Evolutionary conservation across 2,113 vertebrate genomes (phyloP).

Genomic region (Tychaedon coryphoeus): DNA sequence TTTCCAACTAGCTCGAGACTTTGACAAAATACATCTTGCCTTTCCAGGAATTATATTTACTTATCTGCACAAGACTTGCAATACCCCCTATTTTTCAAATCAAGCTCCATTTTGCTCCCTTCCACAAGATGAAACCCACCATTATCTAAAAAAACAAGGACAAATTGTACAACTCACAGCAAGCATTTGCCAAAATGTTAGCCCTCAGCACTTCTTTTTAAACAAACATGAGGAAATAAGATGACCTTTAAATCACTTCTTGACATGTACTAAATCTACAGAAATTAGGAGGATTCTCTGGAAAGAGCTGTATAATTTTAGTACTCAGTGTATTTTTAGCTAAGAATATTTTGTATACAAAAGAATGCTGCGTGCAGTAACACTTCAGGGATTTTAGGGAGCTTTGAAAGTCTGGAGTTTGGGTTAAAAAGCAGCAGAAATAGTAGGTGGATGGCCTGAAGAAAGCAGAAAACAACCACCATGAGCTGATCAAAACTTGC

Average conservation of each 20-base stretch:
- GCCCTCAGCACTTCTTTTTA: background rate
- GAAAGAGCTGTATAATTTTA: slow-evolving; percentile 38
- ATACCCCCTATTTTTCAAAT: background rate
- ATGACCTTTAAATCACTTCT: slow-evolving; percentile 33
- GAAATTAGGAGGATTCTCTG: slow-evolving; percentile 40
- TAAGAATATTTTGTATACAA: background rate
- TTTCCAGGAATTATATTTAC: background rate
- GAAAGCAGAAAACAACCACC: background rate
- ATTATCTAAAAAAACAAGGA: background rate
- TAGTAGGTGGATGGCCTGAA: background rate
- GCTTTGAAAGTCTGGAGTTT: background rate
- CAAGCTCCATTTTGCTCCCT: background rate
- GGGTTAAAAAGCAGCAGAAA: background rate
- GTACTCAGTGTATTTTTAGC: slow-evolving; percentile 46
- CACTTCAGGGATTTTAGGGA: background rate
- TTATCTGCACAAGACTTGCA: background rate
- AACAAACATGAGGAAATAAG: slow-evolving; percentile 40
- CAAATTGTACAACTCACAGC: background rate
- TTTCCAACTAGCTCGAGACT: background rate
- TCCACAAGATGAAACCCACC: background rate
- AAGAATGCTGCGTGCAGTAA: background rate
- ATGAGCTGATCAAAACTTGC: background rate
- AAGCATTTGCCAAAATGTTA: slow-evolving; percentile 3
- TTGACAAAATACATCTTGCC: background rate
- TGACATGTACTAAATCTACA: slow-evolving; percentile 30